phyloP scores from a whole-genome alignment of 2,797 vertebrate genomes.

The Sebastes nivosus region DNA sequence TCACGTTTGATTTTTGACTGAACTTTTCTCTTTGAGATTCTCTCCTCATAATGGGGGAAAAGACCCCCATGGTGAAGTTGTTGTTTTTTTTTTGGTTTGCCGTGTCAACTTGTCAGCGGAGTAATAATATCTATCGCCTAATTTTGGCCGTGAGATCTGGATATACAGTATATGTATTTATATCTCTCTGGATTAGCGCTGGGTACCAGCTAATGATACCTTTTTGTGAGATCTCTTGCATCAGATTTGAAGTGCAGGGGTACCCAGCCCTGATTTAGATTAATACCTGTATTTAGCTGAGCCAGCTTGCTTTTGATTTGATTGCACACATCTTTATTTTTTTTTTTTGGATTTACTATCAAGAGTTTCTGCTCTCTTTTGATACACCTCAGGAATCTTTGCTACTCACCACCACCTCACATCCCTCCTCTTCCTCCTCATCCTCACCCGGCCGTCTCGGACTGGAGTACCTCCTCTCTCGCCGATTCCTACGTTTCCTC shows the following conservation, averaged over 20 bases:
- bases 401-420: constrained; percentile 61
- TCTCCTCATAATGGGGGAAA: constrained; percentile 48
- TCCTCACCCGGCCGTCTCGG: constrained; percentile 59
- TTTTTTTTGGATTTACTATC: constrained; percentile 35
- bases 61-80: constrained; percentile 22
- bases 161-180: constrained; percentile 30
- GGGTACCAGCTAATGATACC: constrained; percentile 21
- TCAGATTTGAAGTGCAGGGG: constrained; percentile 32
- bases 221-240: constrained; percentile 3
- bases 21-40: constrained; percentile 42
- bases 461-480: constrained; percentile 65
- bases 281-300: constrained; percentile 79
- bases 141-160: constrained; percentile 39
- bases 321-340: constrained; percentile 61
- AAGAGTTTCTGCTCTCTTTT: constrained; percentile 70
- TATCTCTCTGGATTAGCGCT: constrained; percentile 48
- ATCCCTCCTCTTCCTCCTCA: constrained; percentile 22
- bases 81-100: constrained; percentile 81
- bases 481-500: constrained; percentile 17
- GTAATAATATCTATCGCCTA: constrained; percentile 77
- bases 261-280: constrained; percentile 67
- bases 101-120: constrained; percentile 80
- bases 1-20: constrained; percentile 61
- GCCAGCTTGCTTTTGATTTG: constrained; percentile 74
- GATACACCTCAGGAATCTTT: constrained; percentile 94